Base-by-base conservation (phyloP, 2,888 invertebrate genomes). In the Zhengitettix transpicula region DNA sequence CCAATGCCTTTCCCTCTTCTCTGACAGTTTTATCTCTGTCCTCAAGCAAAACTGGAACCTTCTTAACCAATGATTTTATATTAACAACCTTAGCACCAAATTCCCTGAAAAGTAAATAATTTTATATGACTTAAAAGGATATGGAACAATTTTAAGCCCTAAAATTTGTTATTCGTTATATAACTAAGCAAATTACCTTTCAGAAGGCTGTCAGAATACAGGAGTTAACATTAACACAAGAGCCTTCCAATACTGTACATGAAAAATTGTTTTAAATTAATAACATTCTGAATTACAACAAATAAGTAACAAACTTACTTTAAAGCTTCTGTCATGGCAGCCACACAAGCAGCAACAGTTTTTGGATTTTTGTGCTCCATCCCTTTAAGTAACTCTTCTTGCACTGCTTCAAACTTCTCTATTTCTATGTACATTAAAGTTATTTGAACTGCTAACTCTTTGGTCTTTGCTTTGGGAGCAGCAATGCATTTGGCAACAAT, bases 331-430 rank as follows among this genome's bases (percentile, higher is more conserved):
- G 87, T 85, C 10, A 89, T 73, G 0, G 87, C 82, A 9, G 83
- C 78, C 2, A 89, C 80, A 71, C 92, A 94, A 0, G 89, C 94
- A 0, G 89, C 77, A 0, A 94, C 89, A 62, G 94, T 90, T 76
- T 96, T 98, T 0, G 98, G 97, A 73, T 96, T 96, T 73, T 98
- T 98, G 67, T 90, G 90, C 54, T 92, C 89, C 76, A 93, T 86
- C 44, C 97, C 97, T 75, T 95, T 95, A 17, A 94, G 75, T 1
- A 98, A 76, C 72, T 95, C 96, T 65, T 97, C 97, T 67, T 86
- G 78, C 0, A 93, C 92, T 12, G 82, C 74, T 65, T 97, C 97
- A 63, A 89, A 87, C 71, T 94, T 96, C 70, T 98, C 97, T 68
- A 96, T 92, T 77, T 98, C 97, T 65, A 97, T 81, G 71, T 89